Percentiles rank a stretch among this genome's conserved stretches.
phyloP scores from a whole-genome alignment of 2,113 vertebrate species.

The Bujurquina vittata region DNA sequence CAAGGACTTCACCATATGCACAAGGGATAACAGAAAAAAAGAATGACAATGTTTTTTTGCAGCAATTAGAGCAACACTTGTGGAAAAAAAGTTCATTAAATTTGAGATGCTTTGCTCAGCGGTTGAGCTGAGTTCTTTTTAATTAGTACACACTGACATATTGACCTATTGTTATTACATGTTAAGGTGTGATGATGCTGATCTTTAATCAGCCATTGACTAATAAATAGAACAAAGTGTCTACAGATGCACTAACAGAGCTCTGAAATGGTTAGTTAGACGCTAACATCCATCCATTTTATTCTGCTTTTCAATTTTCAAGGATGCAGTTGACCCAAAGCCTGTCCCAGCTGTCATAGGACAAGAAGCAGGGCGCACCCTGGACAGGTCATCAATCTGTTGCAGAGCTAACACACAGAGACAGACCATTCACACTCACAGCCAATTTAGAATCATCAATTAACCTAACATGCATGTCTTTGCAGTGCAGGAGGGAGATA shows the following conservation, averaged over 20 bases:
- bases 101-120: not conserved
- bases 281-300: not conserved
- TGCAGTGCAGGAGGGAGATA: not conserved
- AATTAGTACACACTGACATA: constrained; percentile 6
- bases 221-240: not conserved
- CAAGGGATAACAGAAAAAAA: not conserved
- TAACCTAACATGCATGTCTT: not conserved
- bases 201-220: not conserved
- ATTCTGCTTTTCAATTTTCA: not conserved
- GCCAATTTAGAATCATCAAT: not conserved
- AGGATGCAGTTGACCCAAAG: not conserved
- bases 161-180: not conserved
- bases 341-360: not conserved
- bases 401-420: not conserved
- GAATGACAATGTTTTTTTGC: not conserved
- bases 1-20: not conserved
- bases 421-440: not conserved
- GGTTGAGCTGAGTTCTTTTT: not conserved
- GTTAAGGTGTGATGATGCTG: not conserved
- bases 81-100: not conserved
- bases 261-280: not conserved
- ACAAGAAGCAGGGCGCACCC: not conserved
- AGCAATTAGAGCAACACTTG: constrained; percentile 2
- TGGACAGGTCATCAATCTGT: not conserved
- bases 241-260: no score